phyloP scores from a whole-genome alignment of 2,113 vertebrate species.

The Labeo catla region DNA sequence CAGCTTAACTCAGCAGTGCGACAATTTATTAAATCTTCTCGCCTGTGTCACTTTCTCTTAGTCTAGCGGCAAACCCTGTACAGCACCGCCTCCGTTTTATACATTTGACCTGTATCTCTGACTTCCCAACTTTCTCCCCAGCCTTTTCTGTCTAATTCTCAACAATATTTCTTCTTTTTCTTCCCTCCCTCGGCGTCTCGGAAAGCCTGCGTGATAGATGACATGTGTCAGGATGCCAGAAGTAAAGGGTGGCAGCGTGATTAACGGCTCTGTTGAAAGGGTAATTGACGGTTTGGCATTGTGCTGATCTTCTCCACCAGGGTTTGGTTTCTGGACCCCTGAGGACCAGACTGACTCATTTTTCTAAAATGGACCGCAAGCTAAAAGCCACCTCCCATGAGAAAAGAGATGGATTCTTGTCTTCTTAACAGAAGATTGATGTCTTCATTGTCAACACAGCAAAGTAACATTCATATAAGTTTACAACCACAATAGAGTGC shows the following conservation, averaged over 20 bases:
- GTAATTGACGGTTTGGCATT: constrained; percentile 99
- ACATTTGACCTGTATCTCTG: constrained; percentile 61
- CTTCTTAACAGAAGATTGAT: constrained; percentile 59
- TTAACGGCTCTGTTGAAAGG: constrained; percentile 97
- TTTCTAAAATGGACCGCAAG: constrained; percentile 81
- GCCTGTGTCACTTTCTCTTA: constrained; percentile 34
- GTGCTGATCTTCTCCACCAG: constrained; percentile 79
- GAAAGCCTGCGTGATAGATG: constrained; percentile 97
- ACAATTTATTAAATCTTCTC: constrained; percentile 34
- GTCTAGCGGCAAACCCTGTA: constrained; percentile 2
- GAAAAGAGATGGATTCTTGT: constrained; percentile 60
- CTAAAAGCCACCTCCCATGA: constrained; percentile 67
- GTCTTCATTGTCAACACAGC: constrained; percentile 76
- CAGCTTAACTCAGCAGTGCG: constrained; percentile 39
- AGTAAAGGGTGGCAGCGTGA: constrained; percentile 98
- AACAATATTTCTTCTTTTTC: constrained; percentile 42
- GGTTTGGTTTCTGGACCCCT: constrained; percentile 82
- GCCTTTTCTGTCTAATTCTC: constrained; percentile 53
- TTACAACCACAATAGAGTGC: constrained; percentile 51
- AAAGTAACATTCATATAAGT: constrained; percentile 77
- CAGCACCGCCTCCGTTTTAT: constrained; percentile 34
- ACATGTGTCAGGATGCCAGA: constrained; percentile 97
- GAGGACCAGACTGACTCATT: constrained; percentile 88
- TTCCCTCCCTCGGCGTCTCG: constrained; percentile 76
- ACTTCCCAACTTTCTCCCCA: constrained; percentile 35